These are phyloP conservation scores for Agrochola circellaris DNA, from an alignment of 2,888 invertebrate species.

Conservation along the genomic window DNA sequence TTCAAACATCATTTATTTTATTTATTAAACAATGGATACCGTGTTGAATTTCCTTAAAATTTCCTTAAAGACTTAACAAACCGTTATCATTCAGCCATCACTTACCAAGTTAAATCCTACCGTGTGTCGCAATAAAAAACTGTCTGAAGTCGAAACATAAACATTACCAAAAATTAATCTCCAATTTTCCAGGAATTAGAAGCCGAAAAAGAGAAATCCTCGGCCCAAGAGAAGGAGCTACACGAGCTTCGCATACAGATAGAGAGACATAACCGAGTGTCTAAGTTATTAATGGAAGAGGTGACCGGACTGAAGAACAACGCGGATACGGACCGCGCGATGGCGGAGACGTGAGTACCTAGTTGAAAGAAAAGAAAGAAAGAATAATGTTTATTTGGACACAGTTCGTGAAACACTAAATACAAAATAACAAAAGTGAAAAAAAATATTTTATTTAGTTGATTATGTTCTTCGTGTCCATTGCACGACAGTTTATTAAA, in stretches of 20 bases:
- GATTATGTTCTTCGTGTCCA: background rate
- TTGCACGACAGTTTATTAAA: no score
- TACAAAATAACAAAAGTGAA: no score
- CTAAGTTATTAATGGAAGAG: constrained; percentile 92
- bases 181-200: constrained; percentile 87
- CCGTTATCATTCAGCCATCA: background rate
- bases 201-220: constrained; percentile 83
- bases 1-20: no score
- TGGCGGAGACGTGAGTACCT: constrained; percentile 89
- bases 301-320: constrained; percentile 91
- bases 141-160: background rate
- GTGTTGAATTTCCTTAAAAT: background rate
- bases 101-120: background rate
- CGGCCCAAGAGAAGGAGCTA: constrained; percentile 90
- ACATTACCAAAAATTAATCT: background rate
- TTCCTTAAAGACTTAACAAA: background rate
- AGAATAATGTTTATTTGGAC: no score
- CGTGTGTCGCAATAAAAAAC: background rate
- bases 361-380: no score
- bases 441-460: no score
- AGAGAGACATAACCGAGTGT: constrained; percentile 92
- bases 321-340: constrained; percentile 91
- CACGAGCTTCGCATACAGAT: constrained; percentile 87
- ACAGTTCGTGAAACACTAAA: no score
- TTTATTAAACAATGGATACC: background rate